These are phyloP conservation scores for Orthosia cruda DNA, from an alignment of 2,888 invertebrate genomes.

Conservation along the genomic window DNA sequence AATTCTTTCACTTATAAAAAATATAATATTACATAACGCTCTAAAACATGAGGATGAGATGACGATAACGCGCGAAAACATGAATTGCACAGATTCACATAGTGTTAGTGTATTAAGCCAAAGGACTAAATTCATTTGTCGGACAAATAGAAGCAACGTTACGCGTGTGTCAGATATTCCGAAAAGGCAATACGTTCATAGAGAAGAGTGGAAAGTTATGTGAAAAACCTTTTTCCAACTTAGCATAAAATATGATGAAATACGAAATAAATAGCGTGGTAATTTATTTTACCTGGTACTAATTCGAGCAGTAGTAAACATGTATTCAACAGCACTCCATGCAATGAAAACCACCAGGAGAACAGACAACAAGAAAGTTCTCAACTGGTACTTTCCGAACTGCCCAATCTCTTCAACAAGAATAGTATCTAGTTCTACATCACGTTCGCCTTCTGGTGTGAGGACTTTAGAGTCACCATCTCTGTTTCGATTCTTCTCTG, in stretches of 20 bases:
- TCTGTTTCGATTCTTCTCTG: slow-evolving; percentile 16
- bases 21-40: no score
- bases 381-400: slow-evolving; percentile 82
- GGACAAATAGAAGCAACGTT: no score
- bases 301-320: slow-evolving; percentile 85
- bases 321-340: slow-evolving; percentile 82
- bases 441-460: slow-evolving; percentile 24
- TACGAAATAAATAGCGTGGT: no score
- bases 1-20: no score
- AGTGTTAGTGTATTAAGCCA: no score
- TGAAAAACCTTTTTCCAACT: background rate
- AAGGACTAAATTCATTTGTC: no score
- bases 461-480: slow-evolving; percentile 11
- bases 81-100: no score
- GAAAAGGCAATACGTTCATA: background rate
- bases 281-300: slow-evolving; percentile 76
- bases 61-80: no score
- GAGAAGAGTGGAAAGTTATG: background rate
- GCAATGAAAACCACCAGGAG: slow-evolving; percentile 80
- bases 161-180: background rate
- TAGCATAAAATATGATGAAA: background rate
- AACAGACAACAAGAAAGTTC: slow-evolving; percentile 72
- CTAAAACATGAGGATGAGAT: no score
- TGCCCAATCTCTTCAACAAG: slow-evolving; percentile 85
- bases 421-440: slow-evolving; percentile 81